Percentiles rank a stretch among this genome's conserved stretches.
phyloP scores from a whole-genome alignment of 2,888 invertebrate species.

The Eristalis intricaria region DNA sequence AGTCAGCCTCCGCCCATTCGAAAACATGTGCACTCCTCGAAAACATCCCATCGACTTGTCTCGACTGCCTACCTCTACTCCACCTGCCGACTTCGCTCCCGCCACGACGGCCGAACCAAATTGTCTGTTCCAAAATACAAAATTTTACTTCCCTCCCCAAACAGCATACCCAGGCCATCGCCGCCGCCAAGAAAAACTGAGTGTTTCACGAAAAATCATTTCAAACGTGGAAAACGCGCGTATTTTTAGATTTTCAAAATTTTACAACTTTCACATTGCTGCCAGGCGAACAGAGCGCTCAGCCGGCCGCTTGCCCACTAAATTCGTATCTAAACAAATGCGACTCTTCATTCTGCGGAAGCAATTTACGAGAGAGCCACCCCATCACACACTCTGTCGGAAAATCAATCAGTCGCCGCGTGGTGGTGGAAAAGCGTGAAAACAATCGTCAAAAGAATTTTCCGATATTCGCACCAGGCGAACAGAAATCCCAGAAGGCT shows the following conservation, averaged over 20 bases:
- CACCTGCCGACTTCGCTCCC: too few relatives aligned
- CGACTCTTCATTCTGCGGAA: not conserved
- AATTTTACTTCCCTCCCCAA: not conserved
- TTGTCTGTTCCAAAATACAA: not conserved
- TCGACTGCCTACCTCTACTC: too few relatives aligned
- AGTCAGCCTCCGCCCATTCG: too few relatives aligned
- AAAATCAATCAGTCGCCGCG: constrained; percentile 14
- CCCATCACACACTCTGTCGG: constrained; percentile 16
- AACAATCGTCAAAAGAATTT: constrained; percentile 80
- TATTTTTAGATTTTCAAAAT: constrained; percentile 51
- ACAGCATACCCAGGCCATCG: not conserved
- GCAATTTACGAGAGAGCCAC: not conserved
- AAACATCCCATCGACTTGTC: too few relatives aligned
- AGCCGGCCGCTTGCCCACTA: not conserved
- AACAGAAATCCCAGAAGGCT: constrained; percentile 72
- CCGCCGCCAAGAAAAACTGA: not conserved
- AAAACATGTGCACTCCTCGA: too few relatives aligned
- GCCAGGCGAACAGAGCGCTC: constrained; percentile 51
- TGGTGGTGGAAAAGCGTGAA: constrained; percentile 2
- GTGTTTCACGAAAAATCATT: constrained; percentile 51
- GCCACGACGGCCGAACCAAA: too few relatives aligned
- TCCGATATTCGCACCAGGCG: constrained; percentile 80
- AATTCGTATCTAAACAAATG: not conserved
- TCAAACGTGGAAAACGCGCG: not conserved
- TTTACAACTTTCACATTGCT: constrained; percentile 65